Evolutionary conservation across 37 sponge, comb jelly and placozoan species (phyloP).

Genomic region (Geodia barretti): DNA sequence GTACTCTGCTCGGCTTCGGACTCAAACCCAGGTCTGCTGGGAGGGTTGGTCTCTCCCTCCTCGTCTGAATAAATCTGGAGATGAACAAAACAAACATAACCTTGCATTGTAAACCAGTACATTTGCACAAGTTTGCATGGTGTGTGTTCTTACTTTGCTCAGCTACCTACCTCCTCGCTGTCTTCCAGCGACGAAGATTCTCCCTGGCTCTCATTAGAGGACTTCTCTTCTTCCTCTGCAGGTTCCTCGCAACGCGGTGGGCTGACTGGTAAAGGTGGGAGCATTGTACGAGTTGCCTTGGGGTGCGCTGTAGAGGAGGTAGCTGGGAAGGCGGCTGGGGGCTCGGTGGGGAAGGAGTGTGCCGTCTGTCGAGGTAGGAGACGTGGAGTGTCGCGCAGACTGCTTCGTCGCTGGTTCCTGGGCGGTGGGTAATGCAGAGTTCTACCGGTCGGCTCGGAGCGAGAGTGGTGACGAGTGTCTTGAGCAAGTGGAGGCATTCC

Average conservation of each 20-base stretch:
- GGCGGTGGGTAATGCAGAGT: too few species aligned
- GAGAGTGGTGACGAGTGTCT: neutral
- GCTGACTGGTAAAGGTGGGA: neutral
- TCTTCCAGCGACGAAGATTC: neutral
- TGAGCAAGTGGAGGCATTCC: neutral
- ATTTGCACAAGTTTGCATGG: neutral
- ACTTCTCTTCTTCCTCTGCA: neutral
- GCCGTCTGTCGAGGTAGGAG: neutral
- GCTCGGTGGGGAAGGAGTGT: neutral
- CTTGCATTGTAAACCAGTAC: too few species aligned
- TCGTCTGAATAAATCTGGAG: conserved; percentile 3
- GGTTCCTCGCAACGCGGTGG: neutral
- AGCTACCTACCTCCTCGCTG: neutral
- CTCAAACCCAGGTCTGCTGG: conserved; percentile 56
- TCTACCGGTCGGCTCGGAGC: neutral
- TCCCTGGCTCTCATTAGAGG: neutral
- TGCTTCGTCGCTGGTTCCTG: too few species aligned
- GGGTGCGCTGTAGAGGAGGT: neutral
- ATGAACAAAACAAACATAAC: too few species aligned
- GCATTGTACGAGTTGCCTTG: neutral
- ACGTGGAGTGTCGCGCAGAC: too few species aligned
- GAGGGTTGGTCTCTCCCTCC: conserved; percentile 3
- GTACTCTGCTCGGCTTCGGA: conserved; percentile 36
- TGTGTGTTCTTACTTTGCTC: too few species aligned
- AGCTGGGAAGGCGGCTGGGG: neutral